Percentiles rank a stretch among this genome's conserved stretches.
Conservation (phyloP, 2,888 invertebrate species). For the Ephialtes manifestator region DNA sequence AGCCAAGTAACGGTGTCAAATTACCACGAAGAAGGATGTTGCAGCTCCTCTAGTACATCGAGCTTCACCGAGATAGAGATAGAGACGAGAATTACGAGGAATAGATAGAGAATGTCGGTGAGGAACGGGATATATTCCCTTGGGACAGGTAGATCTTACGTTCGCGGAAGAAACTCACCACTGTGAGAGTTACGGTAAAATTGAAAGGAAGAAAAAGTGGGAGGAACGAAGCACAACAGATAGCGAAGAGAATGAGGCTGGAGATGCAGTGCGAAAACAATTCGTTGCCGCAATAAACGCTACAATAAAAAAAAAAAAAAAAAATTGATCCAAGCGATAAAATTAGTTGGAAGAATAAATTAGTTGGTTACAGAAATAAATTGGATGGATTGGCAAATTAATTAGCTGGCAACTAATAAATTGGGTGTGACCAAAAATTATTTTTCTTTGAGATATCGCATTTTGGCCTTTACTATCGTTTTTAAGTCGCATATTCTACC, state of each 20-base stretch:
- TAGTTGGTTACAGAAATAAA: too few relatives aligned
- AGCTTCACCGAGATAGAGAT: slow-evolving; percentile 4
- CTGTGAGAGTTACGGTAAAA: neutral
- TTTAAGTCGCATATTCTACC: too few relatives aligned
- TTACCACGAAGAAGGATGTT: slow-evolving; percentile 34
- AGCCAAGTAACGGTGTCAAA: slow-evolving; percentile 49
- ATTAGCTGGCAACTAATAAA: too few relatives aligned
- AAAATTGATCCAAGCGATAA: too few relatives aligned
- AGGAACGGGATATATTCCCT: slow-evolving; percentile 21
- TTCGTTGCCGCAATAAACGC: neutral
- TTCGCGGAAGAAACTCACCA: slow-evolving; percentile 16
- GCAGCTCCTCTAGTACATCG: neutral
- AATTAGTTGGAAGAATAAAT: too few relatives aligned
- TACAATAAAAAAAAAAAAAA: too few relatives aligned
- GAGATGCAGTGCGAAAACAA: neutral
- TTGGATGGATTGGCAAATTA: too few relatives aligned
- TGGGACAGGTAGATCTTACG: slow-evolving; percentile 47
- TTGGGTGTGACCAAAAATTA: too few relatives aligned
- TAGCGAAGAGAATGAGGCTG: neutral
- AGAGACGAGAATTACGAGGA: slow-evolving; percentile 14
- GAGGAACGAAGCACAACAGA: neutral
- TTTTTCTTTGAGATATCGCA: too few relatives aligned
- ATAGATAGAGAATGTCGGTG: slow-evolving; percentile 24
- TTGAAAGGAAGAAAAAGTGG: slow-evolving; percentile 12
- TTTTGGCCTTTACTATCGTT: too few relatives aligned